Evolutionary conservation across 1,140 invertebrate genomes (phyloP).

Genomic region (Listronotus bonariensis): DNA sequence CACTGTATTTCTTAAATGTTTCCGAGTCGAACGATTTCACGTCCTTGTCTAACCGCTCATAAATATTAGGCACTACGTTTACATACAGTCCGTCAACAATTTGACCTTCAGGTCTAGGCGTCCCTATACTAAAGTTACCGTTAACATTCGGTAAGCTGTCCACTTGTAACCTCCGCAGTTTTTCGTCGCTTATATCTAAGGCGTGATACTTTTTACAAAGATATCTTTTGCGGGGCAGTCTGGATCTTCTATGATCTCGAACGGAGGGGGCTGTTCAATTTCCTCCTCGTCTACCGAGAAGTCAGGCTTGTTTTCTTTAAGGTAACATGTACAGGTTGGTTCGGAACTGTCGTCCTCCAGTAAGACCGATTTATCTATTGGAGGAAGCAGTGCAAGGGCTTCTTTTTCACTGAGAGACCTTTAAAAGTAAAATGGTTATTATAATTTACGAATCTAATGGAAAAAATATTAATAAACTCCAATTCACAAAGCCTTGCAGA

Average conservation of each 20-base stretch:
- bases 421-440: not conserved
- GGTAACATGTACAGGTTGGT: constrained; percentile 41
- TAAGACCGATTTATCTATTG: constrained; percentile 43
- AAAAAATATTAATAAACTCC: no score
- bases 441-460: not conserved
- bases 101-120: constrained; percentile 22
- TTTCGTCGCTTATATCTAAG: constrained; percentile 33
- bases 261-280: constrained; percentile 26
- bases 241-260: constrained; percentile 45
- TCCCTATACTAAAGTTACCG: constrained; percentile 48
- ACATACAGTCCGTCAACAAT: constrained; percentile 44
- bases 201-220: constrained; percentile 46
- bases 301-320: constrained; percentile 45
- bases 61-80: constrained; percentile 56
- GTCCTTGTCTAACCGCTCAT: constrained; percentile 47
- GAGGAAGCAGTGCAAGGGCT: constrained; percentile 48
- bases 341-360: constrained; percentile 30
- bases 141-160: constrained; percentile 47
- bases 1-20: constrained; percentile 54
- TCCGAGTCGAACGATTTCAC: constrained; percentile 45
- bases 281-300: constrained; percentile 34
- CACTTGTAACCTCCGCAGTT: constrained; percentile 42
- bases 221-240: constrained; percentile 45
- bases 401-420: constrained; percentile 48
- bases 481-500: no score